These are phyloP conservation scores for human (Homo sapiens) DNA, from an alignment of 2,113 vertebrate species.

Conservation along the genomic window DNA sequence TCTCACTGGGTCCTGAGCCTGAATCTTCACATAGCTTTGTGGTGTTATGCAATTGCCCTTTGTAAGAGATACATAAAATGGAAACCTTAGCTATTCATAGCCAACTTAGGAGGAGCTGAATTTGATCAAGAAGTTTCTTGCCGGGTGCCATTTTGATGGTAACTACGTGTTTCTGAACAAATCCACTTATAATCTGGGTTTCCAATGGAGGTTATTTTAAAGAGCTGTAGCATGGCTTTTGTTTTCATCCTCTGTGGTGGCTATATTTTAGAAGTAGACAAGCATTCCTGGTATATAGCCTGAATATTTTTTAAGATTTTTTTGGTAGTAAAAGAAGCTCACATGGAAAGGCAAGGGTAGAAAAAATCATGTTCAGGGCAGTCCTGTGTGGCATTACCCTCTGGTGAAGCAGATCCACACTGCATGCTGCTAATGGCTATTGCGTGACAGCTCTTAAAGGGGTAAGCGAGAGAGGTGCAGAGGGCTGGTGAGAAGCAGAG, in stretches of 20 bases:
- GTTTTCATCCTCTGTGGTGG: not conserved
- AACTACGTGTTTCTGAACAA: slow-evolving; percentile 32
- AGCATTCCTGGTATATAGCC: not conserved
- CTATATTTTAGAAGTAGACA: slow-evolving; percentile 14
- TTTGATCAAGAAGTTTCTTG: slow-evolving; percentile 58
- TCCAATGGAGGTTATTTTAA: not conserved
- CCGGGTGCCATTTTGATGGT: slow-evolving; percentile 38
- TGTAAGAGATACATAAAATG: slow-evolving; percentile 47
- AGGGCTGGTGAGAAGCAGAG: slow-evolving; percentile 66
- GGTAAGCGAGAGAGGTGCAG: slow-evolving; percentile 40
- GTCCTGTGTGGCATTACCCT: not conserved
- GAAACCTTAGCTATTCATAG: slow-evolving; percentile 66
- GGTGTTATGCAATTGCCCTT: slow-evolving; percentile 65
- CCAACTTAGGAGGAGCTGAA: slow-evolving; percentile 63
- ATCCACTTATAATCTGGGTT: slow-evolving; percentile 17
- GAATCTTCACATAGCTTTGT: not conserved
- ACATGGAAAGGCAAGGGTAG: not conserved
- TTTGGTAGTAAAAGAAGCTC: not conserved
- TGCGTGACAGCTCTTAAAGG: not conserved
- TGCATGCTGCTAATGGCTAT: not conserved
- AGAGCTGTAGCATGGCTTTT: not conserved
- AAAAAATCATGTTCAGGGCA: not conserved
- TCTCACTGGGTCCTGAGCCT: not conserved
- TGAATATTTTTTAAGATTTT: not conserved
- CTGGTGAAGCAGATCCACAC: not conserved